Percentiles rank a stretch among this genome's conserved stretches.
These are phyloP conservation scores for Cryptophagus acutangulus DNA, from an alignment of 2,888 invertebrate genomes.

Conservation along the genomic window DNA sequence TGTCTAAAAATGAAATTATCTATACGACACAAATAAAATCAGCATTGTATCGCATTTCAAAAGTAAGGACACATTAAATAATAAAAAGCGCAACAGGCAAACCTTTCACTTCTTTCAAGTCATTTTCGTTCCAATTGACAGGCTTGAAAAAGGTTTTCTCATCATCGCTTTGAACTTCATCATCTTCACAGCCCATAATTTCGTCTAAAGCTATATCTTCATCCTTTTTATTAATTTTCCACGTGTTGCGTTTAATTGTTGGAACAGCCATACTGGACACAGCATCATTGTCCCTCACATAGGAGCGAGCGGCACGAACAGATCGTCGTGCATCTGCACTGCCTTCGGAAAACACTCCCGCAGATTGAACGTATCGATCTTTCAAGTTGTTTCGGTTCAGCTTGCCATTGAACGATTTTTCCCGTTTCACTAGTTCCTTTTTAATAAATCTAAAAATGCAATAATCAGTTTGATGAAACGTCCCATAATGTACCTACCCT, in stretches of 20 bases:
- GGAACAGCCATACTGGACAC: constrained; percentile 28
- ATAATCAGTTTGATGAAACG: background rate
- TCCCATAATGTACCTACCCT: background rate
- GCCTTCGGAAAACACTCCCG: constrained; percentile 23
- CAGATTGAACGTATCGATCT: constrained; percentile 19
- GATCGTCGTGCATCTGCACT: constrained; percentile 6
- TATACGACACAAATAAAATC: too few species aligned
- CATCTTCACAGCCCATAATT: constrained; percentile 31
- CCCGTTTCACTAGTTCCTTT: constrained; percentile 1
- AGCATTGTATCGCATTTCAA: too few species aligned
- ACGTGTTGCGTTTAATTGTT: constrained; percentile 32
- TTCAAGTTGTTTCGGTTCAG: constrained; percentile 3
- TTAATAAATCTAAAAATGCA: background rate
- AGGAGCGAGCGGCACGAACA: background rate
- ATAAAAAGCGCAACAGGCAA: too few species aligned
- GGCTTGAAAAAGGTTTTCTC: constrained; percentile 33
- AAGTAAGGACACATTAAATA: too few species aligned
- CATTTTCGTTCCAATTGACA: constrained; percentile 24
- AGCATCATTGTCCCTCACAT: constrained; percentile 27
- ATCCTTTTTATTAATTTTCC: constrained; percentile 33
- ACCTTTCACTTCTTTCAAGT: constrained; percentile 28
- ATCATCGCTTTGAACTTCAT: constrained; percentile 27
- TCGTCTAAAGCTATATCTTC: constrained; percentile 34
- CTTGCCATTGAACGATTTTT: too few species aligned
- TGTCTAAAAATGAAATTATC: too few species aligned